Evolutionary conservation across 2,888 invertebrate genomes (phyloP), one percentile per base, ranked within the genome.

Genomic region (Rhopalosiphum nymphaeae): DNA sequence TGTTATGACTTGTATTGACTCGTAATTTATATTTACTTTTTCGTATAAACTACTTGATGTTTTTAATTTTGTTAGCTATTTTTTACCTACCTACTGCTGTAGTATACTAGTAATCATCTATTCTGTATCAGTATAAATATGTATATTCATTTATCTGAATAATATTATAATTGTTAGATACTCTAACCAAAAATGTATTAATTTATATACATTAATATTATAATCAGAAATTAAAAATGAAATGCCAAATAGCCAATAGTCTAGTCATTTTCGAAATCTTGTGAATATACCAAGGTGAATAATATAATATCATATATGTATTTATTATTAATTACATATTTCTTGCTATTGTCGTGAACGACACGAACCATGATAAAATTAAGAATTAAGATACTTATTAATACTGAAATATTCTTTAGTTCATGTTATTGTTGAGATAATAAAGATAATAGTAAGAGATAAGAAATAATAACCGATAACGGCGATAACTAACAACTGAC

Each of bases 381-480:
- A n/a, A n/a, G n/a, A 46, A 46, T 46, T 46, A 46, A 46, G 5
- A 46, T 46, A 44, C 44, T 44, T 44, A 3, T 46, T 46, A 46
- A 46, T 46, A 46, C 7, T 46, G 44, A 46, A 46, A 46, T 46
- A 46, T 2, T 46, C 44, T 46, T 46, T 46, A 10, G 13, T n/a
- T 67, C 16, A 46, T 46, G n/a, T 0, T 21, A 78, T 36, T 78
- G 21, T 78, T 78, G 21, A 78, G 78, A 36, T 78, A 78, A 78
- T 36, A 78, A 36, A 78, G 36, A 78, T 53, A 53, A 78, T 78
- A 36, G 21, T 78, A 78, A 36, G 5, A 78, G 67, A 78, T 78
- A 78, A 90, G 36, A 67, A 67, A 67, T 1, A n/a, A 49, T 78
- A 49, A 67, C 46, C 67, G 90, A 90, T 90, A 90, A 90, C 90